Evolutionary conservation across 2,113 vertebrate species (phyloP).

Genomic region (Eurypyga helias): DNA sequence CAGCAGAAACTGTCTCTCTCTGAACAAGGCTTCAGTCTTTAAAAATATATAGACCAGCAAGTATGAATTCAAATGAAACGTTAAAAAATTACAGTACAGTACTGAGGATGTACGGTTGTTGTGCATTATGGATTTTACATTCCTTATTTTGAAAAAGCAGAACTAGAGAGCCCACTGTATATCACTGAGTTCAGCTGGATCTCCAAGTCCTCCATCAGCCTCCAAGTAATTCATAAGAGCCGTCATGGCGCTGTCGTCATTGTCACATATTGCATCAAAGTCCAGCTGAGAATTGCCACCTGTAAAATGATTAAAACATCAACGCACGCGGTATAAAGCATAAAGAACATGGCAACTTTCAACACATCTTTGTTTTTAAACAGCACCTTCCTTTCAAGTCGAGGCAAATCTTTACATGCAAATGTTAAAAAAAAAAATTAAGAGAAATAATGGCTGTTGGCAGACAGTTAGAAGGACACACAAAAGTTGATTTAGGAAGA

Average conservation of each 20-base stretch:
- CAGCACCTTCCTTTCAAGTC: neutral
- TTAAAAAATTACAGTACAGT: conserved; percentile 53
- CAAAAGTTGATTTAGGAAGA: neutral
- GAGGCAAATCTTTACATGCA: neutral
- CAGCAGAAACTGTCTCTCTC: conserved; percentile 20
- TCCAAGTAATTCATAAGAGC: conserved; percentile 94
- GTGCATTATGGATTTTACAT: conserved; percentile 10
- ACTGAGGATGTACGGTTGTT: conserved; percentile 47
- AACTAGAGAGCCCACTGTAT: conserved; percentile 89
- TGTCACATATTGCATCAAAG: conserved; percentile 85
- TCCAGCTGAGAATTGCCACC: conserved; percentile 85
- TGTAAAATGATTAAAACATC: conserved; percentile 24
- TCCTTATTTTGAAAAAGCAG: neutral
- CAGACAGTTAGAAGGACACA: neutral
- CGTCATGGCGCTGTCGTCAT: conserved; percentile 87
- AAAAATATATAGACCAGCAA: conserved; percentile 26
- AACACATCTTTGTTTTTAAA: neutral
- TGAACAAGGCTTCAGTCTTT: conserved; percentile 50
- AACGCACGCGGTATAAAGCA: rapidly evolving
- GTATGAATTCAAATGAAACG: conserved; percentile 10
- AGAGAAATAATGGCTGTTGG: neutral
- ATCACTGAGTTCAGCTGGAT: conserved; percentile 84
- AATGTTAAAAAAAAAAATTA: neutral
- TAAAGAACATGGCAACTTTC: neutral
- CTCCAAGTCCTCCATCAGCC: conserved; percentile 87